phyloP scores from a whole-genome alignment of 2,797 vertebrate species.

The Artibeus lituratus region DNA sequence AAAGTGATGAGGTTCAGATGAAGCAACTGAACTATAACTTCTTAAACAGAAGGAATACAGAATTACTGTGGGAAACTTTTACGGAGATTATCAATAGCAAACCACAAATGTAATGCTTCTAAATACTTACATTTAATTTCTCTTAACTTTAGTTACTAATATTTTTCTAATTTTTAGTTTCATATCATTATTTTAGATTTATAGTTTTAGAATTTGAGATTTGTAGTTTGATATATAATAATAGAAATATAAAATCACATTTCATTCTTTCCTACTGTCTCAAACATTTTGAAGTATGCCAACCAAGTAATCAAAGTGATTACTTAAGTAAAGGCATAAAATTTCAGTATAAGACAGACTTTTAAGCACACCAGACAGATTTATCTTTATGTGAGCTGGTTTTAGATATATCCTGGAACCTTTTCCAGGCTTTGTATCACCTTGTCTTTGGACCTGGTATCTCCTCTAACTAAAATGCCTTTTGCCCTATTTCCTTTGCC shows the following conservation, averaged over 20 bases:
- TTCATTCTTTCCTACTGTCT: not conserved
- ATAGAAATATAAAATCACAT: not conserved
- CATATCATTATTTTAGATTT: not conserved
- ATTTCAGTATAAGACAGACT: slow-evolving; percentile 7
- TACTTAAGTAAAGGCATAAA: not conserved
- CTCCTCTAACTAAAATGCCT: not conserved
- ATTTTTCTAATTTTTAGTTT: slow-evolving; percentile 15
- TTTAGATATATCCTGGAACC: not conserved
- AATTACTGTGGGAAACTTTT: not conserved
- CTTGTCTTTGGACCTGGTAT: not conserved
- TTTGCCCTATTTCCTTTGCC: not conserved
- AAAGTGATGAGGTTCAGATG: not conserved
- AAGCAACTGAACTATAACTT: not conserved
- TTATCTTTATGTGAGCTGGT: not conserved
- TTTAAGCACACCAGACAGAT: not conserved
- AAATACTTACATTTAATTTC: slow-evolving; percentile 18
- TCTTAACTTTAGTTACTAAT: not conserved
- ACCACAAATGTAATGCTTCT: not conserved
- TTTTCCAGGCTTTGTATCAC: not conserved
- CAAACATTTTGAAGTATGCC: not conserved
- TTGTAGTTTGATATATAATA: slow-evolving; percentile 10
- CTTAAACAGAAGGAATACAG: not conserved
- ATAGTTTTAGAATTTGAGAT: not conserved
- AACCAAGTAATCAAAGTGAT: not conserved
- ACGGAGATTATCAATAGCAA: not conserved